Percentiles rank a stretch among this genome's conserved stretches.
phyloP scores from a whole-genome alignment of 2,113 vertebrate species.

The Cheilinus undulatus region DNA sequence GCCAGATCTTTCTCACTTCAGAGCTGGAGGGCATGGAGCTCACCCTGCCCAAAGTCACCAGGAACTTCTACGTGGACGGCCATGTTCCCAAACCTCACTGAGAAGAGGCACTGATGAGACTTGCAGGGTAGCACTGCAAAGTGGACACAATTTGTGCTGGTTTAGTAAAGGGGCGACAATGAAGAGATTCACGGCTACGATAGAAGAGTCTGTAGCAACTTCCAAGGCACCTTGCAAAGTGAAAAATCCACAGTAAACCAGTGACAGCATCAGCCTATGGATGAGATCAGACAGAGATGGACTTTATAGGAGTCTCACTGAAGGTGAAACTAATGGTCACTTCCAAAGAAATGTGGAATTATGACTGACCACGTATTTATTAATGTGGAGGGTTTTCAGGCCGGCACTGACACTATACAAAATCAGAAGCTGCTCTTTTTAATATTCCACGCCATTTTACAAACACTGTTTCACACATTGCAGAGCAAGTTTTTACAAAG shows the following conservation, averaged over 20 bases:
- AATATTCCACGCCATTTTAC: neutral
- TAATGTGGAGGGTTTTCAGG: slow-evolving; percentile 22
- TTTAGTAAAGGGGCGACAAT: slow-evolving; percentile 8
- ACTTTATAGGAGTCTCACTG: slow-evolving; percentile 8
- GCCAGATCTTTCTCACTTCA: slow-evolving; percentile 88
- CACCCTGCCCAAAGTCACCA: slow-evolving; percentile 89
- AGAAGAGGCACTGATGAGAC: slow-evolving; percentile 39
- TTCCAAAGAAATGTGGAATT: neutral
- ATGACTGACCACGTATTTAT: slow-evolving; percentile 25
- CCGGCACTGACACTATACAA: slow-evolving; percentile 23
- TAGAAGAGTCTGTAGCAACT: slow-evolving; percentile 36
- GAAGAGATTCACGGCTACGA: slow-evolving; percentile 22
- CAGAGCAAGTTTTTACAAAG: slow-evolving; percentile 21
- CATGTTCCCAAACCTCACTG: slow-evolving; percentile 93
- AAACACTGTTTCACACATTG: neutral
- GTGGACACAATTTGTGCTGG: slow-evolving; percentile 3
- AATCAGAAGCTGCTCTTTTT: slow-evolving; percentile 39
- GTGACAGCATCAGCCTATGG: slow-evolving; percentile 23
- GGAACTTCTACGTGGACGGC: slow-evolving; percentile 95
- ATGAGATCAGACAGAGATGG: slow-evolving; percentile 2
- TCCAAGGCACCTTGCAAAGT: slow-evolving; percentile 10
- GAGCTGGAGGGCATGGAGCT: slow-evolving; percentile 89
- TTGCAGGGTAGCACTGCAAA: neutral
- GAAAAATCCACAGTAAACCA: slow-evolving; percentile 40
- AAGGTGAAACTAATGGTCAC: slow-evolving; percentile 52